These are phyloP conservation scores for Drosophila pegasa DNA, from an alignment of 2,888 invertebrate species.

Conservation along the genomic window DNA sequence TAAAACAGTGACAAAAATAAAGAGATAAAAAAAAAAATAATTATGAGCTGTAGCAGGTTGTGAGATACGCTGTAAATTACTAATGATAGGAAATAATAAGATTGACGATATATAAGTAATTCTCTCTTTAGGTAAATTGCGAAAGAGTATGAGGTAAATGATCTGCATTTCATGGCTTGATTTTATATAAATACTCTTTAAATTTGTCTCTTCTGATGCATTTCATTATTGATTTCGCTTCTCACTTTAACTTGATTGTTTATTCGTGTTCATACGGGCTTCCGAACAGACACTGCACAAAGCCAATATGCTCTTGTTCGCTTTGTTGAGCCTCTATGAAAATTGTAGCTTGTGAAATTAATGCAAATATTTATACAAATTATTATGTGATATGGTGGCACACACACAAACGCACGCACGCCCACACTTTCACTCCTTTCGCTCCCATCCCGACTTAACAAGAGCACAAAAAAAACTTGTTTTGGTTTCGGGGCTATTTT, in stretches of 20 bases:
- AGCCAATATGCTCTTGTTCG: slow-evolving; percentile 4
- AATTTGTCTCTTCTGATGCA: too few species aligned
- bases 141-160: too few species aligned
- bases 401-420: background rate
- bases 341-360: slow-evolving; percentile 48
- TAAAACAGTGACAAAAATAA: slow-evolving; percentile 2
- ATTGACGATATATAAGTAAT: background rate
- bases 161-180: too few species aligned
- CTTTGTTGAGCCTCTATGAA: slow-evolving; percentile 8
- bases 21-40: background rate
- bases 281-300: background rate
- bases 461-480: slow-evolving; percentile 11
- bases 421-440: background rate
- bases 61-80: background rate
- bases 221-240: background rate
- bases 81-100: background rate
- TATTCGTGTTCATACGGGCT: background rate
- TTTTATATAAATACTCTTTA: too few species aligned
- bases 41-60: background rate
- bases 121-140: background rate
- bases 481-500: slow-evolving; percentile 32
- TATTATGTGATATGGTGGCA: slow-evolving; percentile 65
- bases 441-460: background rate
- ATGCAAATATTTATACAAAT: slow-evolving; percentile 75
- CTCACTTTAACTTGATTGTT: background rate